phyloP scores from a whole-genome alignment of 2,888 invertebrate species.

The Nephrotoma appendiculata region DNA sequence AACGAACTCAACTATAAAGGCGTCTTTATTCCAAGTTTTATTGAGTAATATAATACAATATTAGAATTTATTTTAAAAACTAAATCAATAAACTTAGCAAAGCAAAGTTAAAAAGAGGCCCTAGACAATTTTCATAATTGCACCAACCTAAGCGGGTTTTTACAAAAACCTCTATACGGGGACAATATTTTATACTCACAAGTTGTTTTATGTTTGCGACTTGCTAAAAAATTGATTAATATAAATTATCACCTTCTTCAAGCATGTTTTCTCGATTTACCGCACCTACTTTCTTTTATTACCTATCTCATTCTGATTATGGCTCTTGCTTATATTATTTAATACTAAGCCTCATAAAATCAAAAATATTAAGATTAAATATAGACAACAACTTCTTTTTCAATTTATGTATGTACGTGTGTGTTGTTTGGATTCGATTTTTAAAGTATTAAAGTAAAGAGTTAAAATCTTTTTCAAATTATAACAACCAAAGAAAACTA shows the following conservation, averaged over 20 bases:
- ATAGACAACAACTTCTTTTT: not conserved
- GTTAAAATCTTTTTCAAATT: not conserved
- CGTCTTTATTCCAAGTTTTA: too few relatives aligned
- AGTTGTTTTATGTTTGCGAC: too few relatives aligned
- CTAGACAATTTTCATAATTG: too few relatives aligned
- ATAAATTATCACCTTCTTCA: not conserved
- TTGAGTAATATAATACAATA: too few relatives aligned
- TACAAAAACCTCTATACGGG: too few relatives aligned
- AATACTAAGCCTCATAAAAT: not conserved
- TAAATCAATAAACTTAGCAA: too few relatives aligned
- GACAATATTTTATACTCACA: too few relatives aligned
- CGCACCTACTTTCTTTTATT: not conserved
- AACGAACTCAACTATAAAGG: too few relatives aligned
- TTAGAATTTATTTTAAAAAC: too few relatives aligned
- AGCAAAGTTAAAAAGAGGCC: too few relatives aligned
- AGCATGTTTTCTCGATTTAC: not conserved
- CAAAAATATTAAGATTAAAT: not conserved
- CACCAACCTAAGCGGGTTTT: too few relatives aligned
- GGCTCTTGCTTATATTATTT: not conserved
- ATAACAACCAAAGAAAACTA: not conserved
- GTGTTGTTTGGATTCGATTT: not conserved
- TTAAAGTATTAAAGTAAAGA: not conserved
- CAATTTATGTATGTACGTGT: not conserved
- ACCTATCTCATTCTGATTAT: not conserved
- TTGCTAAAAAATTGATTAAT: too few relatives aligned